phyloP scores from a whole-genome alignment of 2,888 invertebrate genomes.

The Lordiphosa fenestrarum region DNA sequence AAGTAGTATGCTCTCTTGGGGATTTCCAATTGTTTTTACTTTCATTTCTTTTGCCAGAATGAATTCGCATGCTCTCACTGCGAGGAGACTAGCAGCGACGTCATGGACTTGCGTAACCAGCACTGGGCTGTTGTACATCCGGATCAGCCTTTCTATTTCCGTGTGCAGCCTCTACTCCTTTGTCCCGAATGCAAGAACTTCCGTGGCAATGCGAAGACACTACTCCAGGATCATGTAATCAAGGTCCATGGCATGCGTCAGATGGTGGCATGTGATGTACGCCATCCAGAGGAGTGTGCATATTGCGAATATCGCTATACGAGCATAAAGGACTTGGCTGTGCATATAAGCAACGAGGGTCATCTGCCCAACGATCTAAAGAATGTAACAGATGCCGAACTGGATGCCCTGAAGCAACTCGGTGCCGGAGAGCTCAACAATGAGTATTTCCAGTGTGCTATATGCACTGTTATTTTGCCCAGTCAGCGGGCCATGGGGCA shows the following conservation, averaged over 20 bases:
- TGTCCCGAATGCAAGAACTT: slow-evolving; percentile 64
- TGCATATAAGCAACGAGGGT: slow-evolving; percentile 42
- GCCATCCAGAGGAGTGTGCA: slow-evolving; percentile 52
- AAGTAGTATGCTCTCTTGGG: not conserved
- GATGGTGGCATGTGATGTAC: slow-evolving; percentile 73
- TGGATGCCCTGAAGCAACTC: slow-evolving; percentile 45
- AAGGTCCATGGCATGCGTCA: slow-evolving; percentile 68
- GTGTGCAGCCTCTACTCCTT: slow-evolving; percentile 55
- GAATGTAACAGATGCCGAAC: slow-evolving; percentile 36
- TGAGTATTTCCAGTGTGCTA: slow-evolving; percentile 67
- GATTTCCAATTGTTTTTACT: not conserved
- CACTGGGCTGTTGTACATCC: slow-evolving; percentile 58
- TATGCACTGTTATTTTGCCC: slow-evolving; percentile 68
- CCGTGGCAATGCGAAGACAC: slow-evolving; percentile 45
- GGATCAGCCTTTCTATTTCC: slow-evolving; percentile 69
- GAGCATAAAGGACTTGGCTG: slow-evolving; percentile 27
- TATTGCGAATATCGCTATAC: slow-evolving; percentile 57
- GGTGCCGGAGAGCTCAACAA: slow-evolving; percentile 28
- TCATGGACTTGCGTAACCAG: slow-evolving; percentile 44
- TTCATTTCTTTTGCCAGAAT: slow-evolving; percentile 14
- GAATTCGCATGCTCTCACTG: slow-evolving; percentile 70
- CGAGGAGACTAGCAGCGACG: slow-evolving; percentile 37
- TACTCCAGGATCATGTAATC: slow-evolving; percentile 54
- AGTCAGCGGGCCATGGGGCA: slow-evolving; percentile 56
- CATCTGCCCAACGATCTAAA: slow-evolving; percentile 72